These are phyloP conservation scores for Cyrtodaria siliqua DNA, from an alignment of 2,888 invertebrate genomes.

Conservation along the genomic window DNA sequence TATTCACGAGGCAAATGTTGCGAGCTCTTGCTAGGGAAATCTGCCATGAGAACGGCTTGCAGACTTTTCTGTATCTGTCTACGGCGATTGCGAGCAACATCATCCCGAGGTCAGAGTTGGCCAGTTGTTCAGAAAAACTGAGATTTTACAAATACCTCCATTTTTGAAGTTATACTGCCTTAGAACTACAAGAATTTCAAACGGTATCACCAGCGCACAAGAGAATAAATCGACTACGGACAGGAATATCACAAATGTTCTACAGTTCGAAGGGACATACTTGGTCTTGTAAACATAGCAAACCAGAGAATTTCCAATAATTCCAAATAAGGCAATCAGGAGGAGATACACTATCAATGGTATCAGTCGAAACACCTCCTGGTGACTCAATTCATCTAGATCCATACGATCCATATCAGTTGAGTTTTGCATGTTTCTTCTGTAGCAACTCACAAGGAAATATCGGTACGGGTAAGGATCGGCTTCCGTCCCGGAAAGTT, in stretches of 20 bases:
- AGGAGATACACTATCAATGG: slow-evolving; percentile 59
- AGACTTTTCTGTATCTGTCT: slow-evolving; percentile 74
- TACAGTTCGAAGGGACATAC: slow-evolving; percentile 61
- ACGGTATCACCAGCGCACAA: slow-evolving; percentile 55
- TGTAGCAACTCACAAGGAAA: no score
- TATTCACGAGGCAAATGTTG: slow-evolving; percentile 42
- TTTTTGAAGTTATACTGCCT: slow-evolving; percentile 59
- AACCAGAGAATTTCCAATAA: slow-evolving; percentile 60
- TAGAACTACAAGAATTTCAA: slow-evolving; percentile 53
- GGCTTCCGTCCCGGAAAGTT: no score
- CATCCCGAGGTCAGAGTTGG: slow-evolving; percentile 58
- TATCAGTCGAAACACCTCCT: slow-evolving; percentile 55
- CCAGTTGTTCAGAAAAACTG: slow-evolving; percentile 57
- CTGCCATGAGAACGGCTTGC: slow-evolving; percentile 69
- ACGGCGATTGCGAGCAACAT: slow-evolving; percentile 61
- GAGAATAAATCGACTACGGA: slow-evolving; percentile 61
- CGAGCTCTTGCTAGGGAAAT: slow-evolving; percentile 60
- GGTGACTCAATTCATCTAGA: slow-evolving; percentile 42
- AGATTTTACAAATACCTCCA: slow-evolving; percentile 52
- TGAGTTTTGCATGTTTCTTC: no score
- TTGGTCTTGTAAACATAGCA: slow-evolving; percentile 63
- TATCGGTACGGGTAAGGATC: no score
- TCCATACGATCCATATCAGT: no score
- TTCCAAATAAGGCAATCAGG: slow-evolving; percentile 39
- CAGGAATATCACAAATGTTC: slow-evolving; percentile 60